These are phyloP conservation scores for Borostomias antarcticus DNA, from an alignment of 2,797 vertebrate species.

Conservation along the genomic window DNA sequence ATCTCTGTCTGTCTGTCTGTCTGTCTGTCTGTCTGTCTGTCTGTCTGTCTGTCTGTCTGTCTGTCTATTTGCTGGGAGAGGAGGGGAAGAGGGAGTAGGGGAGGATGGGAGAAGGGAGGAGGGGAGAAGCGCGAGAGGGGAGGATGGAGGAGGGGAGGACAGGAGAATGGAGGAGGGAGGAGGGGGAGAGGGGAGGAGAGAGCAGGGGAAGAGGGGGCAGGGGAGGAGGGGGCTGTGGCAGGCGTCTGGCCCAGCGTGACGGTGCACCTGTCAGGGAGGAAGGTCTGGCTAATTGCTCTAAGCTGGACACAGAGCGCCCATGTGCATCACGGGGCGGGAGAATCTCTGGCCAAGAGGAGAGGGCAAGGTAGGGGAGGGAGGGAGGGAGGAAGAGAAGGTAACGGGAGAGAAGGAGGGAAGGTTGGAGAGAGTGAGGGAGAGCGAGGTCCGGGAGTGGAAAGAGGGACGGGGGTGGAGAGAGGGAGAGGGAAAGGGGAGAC, in stretches of 20 bases:
- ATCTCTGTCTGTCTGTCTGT: no score
- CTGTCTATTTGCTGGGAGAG: conserved; percentile 19
- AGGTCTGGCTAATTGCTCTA: conserved; percentile 61
- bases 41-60: conserved; percentile 6
- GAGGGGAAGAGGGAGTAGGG: background rate
- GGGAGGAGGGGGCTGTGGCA: background rate
- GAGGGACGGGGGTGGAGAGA: no score
- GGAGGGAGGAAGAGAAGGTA: background rate
- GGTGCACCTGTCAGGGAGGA: conserved; percentile 67
- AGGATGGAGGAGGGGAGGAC: no score
- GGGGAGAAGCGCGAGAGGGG: background rate
- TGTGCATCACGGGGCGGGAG: conserved; percentile 31
- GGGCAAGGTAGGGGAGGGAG: background rate
- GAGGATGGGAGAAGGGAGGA: background rate
- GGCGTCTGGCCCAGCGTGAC: conserved; percentile 47
- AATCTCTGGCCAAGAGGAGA: conserved; percentile 30
- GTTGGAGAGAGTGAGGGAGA: background rate
- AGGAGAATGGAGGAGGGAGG: background rate
- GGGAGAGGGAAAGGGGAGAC: conserved; percentile 12
- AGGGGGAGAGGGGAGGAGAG: background rate
- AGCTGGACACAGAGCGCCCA: conserved; percentile 47
- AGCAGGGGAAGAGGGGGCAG: background rate
- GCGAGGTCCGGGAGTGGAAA: background rate
- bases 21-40: background rate
- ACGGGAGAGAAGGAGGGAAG: conserved; percentile 1